Evolutionary conservation across 92 coral and sea anemone genomes (phyloP).

Genomic region (Pocillopora grandis): DNA sequence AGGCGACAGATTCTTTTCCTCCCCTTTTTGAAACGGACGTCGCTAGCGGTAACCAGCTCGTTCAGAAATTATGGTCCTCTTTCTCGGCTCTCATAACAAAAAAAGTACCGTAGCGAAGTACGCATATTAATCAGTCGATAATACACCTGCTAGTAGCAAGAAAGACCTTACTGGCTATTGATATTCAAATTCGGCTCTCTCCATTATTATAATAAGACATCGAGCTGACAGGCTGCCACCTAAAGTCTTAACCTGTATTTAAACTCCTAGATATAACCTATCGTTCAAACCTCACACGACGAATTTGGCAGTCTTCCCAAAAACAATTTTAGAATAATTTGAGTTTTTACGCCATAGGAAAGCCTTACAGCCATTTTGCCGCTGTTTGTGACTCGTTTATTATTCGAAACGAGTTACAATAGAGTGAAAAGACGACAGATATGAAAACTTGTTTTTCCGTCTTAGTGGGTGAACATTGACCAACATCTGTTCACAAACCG

Average conservation of each 20-base stretch:
- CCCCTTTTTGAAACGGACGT: constrained; percentile 30
- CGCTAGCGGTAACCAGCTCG: constrained; percentile 51
- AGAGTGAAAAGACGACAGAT: constrained; percentile 17
- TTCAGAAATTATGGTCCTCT: constrained; percentile 55
- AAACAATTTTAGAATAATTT: background rate
- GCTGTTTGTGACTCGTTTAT: constrained; percentile 9
- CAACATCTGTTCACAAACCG: constrained; percentile 19
- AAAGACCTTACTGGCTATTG: constrained; percentile 52
- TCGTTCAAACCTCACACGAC: background rate
- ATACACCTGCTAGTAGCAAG: constrained; percentile 42
- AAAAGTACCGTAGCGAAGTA: constrained; percentile 34
- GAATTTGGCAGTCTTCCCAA: background rate
- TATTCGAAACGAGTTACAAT: constrained; percentile 3
- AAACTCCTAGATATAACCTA: constrained; percentile 30
- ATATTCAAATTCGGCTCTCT: constrained; percentile 64
- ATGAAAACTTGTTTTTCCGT: constrained; percentile 9
- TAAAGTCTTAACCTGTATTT: constrained; percentile 21
- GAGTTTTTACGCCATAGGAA: background rate
- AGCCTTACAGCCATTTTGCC: constrained; percentile 11
- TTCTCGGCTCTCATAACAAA: constrained; percentile 46
- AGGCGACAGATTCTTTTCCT: background rate
- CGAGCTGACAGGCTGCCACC: constrained; percentile 42
- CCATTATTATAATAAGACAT: constrained; percentile 29
- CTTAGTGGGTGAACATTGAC: constrained; percentile 25
- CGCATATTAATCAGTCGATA: constrained; percentile 48